These are phyloP conservation scores for Cerastis rubricosa DNA, from an alignment of 2,888 invertebrate genomes.

Conservation along the genomic window DNA sequence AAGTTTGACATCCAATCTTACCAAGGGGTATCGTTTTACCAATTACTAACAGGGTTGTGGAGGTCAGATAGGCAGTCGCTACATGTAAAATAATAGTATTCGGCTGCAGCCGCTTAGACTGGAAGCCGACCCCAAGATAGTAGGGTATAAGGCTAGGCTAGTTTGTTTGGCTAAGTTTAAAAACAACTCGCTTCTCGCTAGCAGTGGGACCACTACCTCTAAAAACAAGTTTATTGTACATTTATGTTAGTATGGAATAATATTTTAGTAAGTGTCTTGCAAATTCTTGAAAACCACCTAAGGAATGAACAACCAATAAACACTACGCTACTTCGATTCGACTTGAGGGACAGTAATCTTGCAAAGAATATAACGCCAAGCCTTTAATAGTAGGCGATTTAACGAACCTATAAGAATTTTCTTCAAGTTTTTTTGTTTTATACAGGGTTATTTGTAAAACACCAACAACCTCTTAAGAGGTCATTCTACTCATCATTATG, in stretches of 20 bases:
- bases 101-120: no score
- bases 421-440: not conserved
- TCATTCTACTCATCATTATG: no score
- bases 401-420: not conserved
- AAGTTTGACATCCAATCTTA: no score
- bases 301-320: constrained; percentile 61
- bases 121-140: no score
- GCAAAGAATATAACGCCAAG: not conserved
- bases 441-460: no score
- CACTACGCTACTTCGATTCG: constrained; percentile 3
- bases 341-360: not conserved
- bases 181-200: constrained; percentile 8
- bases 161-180: no score
- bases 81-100: no score
- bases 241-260: constrained; percentile 44
- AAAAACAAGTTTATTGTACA: constrained; percentile 2
- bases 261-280: constrained; percentile 28
- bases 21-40: no score
- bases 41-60: no score
- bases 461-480: no score
- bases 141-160: no score
- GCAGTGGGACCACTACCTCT: not conserved
- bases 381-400: not conserved
- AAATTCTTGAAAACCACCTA: constrained; percentile 35
- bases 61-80: no score